Evolutionary conservation across 2,888 invertebrate species (phyloP).

Genomic region (Seira ritae): DNA sequence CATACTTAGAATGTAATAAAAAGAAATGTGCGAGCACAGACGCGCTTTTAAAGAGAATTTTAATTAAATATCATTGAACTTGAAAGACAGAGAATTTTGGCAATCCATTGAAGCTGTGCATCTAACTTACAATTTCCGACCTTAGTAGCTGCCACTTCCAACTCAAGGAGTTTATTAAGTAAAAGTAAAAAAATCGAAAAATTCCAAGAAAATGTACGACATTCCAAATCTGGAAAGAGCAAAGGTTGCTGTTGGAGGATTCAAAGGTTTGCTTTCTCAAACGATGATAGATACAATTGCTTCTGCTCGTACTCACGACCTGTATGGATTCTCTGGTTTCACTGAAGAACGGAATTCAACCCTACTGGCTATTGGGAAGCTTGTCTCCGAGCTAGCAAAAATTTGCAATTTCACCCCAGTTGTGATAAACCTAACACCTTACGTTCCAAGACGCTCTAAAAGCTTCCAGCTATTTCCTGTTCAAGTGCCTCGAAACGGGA

Average conservation of each 20-base stretch:
- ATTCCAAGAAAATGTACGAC: constrained; percentile 23
- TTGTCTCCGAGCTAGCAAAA: constrained; percentile 42
- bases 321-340: constrained; percentile 43
- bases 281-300: constrained; percentile 29
- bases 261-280: constrained; percentile 27
- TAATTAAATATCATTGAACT: no score
- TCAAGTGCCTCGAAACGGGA: background rate
- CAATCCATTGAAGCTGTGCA: no score
- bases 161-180: no score
- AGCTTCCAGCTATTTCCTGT: no score
- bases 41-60: no score
- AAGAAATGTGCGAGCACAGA: no score
- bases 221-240: constrained; percentile 31
- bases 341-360: constrained; percentile 37
- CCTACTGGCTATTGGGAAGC: constrained; percentile 43
- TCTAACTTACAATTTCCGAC: no score
- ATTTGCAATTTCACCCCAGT: constrained; percentile 48
- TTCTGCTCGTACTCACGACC: constrained; percentile 26
- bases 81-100: no score
- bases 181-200: no score
- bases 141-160: no score
- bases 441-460: background rate
- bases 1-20: no score
- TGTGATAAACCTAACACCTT: background rate
- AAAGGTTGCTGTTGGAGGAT: constrained; percentile 22